Conservation (phyloP, 2,113 vertebrate genomes). For the Syrrhaptes paradoxus region DNA sequence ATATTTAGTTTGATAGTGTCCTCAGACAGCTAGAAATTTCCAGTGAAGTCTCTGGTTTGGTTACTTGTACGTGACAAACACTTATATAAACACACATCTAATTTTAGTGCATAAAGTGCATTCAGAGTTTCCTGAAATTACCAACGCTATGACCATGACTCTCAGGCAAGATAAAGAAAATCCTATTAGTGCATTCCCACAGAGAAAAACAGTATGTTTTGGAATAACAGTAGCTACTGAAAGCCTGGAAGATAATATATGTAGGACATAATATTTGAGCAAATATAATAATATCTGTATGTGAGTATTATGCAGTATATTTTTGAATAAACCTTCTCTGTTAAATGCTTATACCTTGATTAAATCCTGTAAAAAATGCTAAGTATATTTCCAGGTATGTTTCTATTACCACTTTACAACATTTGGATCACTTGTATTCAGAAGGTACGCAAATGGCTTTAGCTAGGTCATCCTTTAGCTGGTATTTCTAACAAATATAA, state of each 20-base stretch:
- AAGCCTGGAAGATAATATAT: neutral
- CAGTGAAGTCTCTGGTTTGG: neutral
- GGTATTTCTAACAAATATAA: neutral
- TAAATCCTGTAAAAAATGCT: neutral
- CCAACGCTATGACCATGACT: neutral
- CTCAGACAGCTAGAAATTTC: neutral
- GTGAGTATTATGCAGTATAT: neutral
- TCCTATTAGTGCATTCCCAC: neutral
- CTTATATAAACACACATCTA: neutral
- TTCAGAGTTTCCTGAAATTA: neutral
- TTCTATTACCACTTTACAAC: neutral
- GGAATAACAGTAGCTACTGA: neutral
- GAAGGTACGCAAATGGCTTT: neutral
- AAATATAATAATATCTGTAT: neutral
- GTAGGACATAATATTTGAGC: neutral
- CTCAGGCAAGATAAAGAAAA: neutral
- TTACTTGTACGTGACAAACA: neutral
- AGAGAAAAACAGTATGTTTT: neutral
- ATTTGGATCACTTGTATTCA: neutral
- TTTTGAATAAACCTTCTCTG: neutral
- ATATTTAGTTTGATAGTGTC: neutral
- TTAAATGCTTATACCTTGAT: neutral
- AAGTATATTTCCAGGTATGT: neutral
- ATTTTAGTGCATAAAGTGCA: neutral
- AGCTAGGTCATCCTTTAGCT: slow-evolving; percentile 3